These are phyloP conservation scores for Stenotaenia linearis DNA, from an alignment of 2,888 invertebrate species.

Conservation along the genomic window DNA sequence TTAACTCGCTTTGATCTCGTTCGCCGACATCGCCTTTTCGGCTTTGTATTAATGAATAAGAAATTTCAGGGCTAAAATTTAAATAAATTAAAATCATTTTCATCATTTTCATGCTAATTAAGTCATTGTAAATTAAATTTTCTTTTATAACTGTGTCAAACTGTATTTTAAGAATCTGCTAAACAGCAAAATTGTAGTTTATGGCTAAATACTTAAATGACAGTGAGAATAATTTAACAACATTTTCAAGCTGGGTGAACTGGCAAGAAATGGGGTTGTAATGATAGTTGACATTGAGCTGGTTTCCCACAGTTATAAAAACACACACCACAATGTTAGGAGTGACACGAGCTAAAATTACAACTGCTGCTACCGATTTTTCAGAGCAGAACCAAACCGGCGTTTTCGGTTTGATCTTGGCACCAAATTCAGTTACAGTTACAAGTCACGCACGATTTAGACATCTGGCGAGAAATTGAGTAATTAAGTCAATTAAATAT, in stretches of 20 bases:
- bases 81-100: no score
- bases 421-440: background rate
- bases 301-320: background rate
- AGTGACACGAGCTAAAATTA: background rate
- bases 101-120: no score
- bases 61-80: no score
- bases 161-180: no score
- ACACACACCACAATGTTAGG: no score
- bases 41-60: no score
- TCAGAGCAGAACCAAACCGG: background rate
- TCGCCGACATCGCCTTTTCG: no score
- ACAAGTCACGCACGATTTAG: background rate
- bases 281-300: background rate
- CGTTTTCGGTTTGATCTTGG: background rate
- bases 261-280: background rate
- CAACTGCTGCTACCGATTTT: background rate
- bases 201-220: background rate
- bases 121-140: no score
- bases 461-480: background rate
- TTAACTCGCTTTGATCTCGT: no score
- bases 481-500: no score
- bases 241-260: background rate
- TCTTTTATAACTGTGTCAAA: no score
- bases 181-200: no score
- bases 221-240: background rate